Conservation (phyloP, 2,797 vertebrate genomes). For the Decapterus maruadsi region DNA sequence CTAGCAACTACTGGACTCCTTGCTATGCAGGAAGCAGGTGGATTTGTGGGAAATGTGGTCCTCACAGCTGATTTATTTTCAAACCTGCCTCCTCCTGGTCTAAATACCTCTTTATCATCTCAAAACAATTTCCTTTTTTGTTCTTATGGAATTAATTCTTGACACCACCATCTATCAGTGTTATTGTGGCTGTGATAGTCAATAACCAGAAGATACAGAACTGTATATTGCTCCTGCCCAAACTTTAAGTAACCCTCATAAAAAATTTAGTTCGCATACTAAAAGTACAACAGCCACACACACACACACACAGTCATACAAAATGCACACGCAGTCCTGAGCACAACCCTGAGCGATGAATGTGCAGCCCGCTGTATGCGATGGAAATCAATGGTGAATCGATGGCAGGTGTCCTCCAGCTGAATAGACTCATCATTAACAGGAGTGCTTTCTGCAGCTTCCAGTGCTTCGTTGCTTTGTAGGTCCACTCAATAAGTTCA, state of each 20-base stretch:
- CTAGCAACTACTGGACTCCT: neutral
- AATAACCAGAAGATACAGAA: neutral
- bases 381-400: constrained; percentile 27
- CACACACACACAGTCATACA: neutral
- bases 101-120: neutral
- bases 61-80: neutral
- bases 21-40: neutral
- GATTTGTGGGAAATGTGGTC: neutral
- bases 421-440: constrained; percentile 17
- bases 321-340: neutral
- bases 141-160: neutral
- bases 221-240: neutral
- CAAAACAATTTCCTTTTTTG: neutral
- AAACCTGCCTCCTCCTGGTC: neutral
- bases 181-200: neutral
- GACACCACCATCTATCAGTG: neutral
- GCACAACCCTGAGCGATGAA: neutral
- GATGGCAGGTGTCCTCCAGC: constrained; percentile 22
- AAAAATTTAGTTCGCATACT: neutral
- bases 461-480: neutral
- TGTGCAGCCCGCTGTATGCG: neutral
- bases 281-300: neutral
- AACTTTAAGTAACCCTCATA: neutral
- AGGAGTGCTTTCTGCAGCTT: constrained; percentile 6
- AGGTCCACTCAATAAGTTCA: constrained; percentile 3